Evolutionary conservation across 2,888 invertebrate genomes (phyloP), one percentile per base, ranked within the genome.

Genomic region (Amiota communis): DNA sequence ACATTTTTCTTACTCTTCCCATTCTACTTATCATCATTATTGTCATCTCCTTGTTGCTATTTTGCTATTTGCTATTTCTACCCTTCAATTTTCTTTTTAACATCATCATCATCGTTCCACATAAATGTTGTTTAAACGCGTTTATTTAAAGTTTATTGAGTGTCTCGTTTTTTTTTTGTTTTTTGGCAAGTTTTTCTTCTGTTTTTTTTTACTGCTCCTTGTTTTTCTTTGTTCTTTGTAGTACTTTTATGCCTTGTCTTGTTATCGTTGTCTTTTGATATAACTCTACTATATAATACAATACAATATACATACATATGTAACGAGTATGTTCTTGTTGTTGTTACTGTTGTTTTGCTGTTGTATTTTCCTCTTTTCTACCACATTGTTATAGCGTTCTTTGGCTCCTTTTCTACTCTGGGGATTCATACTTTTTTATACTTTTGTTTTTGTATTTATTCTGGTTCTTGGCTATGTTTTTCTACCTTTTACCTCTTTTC

Each of bases 71-170:
- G 23, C 23, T 36, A 36, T 36, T 36, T 36, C 36, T 36, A 36
- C 36, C 36, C 1, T 36, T 36, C 36, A 36, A 36, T 36, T 36
- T 36, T 6, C 36, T 36, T 36, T 6, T 23, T 13, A 15, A n/a
- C 17, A 47, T 17, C n/a, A 49, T 17, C 49, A 23, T 67, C 46
- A 10, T 49, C 61, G 70, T 15, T 20, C 48, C 20, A 36, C 17
- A 46, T 63, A 71, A 71, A 65, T 65, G 74, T 76, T 75, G 70
- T 70, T 76, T 68, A 73, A 74, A 72, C 74, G 74, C 72, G 64
- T 76, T 76, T 76, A 76, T 72, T 74, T 72, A 74, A 73, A 74
- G 73, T 76, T 76, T 74, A 73, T 74, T 70, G 74, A 73, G 74
- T 74, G 74, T 72, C 70, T 73, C 13, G 36, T 53, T 67, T 36